Conservation (phyloP, 1,140 invertebrate genomes). For the Brachionus sp. region DNA sequence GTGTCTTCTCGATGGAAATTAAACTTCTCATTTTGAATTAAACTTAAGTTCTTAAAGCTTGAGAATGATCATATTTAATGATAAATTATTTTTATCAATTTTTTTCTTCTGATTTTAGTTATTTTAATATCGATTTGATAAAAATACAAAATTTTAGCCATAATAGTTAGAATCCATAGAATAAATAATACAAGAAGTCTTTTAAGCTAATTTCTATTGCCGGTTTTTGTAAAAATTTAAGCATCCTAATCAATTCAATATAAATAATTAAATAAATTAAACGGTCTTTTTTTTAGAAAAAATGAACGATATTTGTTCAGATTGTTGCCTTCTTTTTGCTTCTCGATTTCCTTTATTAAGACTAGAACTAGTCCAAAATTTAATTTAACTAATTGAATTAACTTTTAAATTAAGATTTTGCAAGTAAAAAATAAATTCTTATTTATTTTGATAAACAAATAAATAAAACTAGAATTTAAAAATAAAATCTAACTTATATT, state of each 20-base stretch:
- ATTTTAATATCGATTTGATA: not conserved
- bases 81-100: not conserved
- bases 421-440: too few species aligned
- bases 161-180: not conserved
- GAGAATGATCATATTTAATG: not conserved
- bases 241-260: not conserved
- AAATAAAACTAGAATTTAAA: too few species aligned
- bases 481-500: too few species aligned
- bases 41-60: not conserved
- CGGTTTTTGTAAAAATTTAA: not conserved
- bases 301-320: too few species aligned
- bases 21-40: not conserved
- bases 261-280: not conserved
- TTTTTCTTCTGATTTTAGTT: not conserved
- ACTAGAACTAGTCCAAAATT: too few species aligned
- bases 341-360: too few species aligned
- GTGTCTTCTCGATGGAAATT: not conserved
- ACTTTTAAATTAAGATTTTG: too few species aligned
- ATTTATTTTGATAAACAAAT: too few species aligned
- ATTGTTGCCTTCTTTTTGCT: too few species aligned
- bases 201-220: not conserved
- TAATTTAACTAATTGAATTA: too few species aligned
- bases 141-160: not conserved
- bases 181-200: not conserved
- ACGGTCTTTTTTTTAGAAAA: not conserved